Evolutionary conservation across 2,888 invertebrate genomes (phyloP).

Genomic region (Aquatica leii): DNA sequence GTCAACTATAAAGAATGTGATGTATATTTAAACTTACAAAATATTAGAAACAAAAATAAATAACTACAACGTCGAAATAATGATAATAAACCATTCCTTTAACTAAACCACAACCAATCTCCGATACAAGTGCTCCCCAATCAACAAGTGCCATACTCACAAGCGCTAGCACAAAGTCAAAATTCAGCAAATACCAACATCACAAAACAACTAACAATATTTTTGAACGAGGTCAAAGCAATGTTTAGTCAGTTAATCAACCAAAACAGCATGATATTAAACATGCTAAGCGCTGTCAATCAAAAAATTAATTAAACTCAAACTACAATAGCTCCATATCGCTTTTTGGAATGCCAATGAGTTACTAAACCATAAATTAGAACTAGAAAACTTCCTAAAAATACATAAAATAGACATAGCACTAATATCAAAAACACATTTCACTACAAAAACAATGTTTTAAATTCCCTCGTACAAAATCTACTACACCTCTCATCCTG

Average conservation of each 20-base stretch:
- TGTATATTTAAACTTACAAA: no score
- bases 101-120: neutral
- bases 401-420: neutral
- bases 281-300: neutral
- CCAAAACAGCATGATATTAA: neutral
- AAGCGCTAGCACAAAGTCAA: neutral
- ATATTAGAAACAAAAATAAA: neutral
- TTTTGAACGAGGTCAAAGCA: no score
- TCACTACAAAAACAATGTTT: neutral
- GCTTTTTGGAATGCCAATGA: neutral
- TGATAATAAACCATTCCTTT: neutral
- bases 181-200: no score
- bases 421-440: no score
- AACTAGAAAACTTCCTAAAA: no score
- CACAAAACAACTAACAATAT: no score
- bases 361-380: neutral
- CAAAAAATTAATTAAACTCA: neutral
- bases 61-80: neutral
- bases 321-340: neutral
- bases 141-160: neutral
- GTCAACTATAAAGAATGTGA: neutral
- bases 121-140: neutral
- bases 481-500: no score
- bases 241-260: neutral
- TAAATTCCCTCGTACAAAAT: neutral